Percentiles rank a stretch among this genome's conserved stretches.
Conservation (phyloP, 1,140 invertebrate genomes). For the Drosophila orena region DNA sequence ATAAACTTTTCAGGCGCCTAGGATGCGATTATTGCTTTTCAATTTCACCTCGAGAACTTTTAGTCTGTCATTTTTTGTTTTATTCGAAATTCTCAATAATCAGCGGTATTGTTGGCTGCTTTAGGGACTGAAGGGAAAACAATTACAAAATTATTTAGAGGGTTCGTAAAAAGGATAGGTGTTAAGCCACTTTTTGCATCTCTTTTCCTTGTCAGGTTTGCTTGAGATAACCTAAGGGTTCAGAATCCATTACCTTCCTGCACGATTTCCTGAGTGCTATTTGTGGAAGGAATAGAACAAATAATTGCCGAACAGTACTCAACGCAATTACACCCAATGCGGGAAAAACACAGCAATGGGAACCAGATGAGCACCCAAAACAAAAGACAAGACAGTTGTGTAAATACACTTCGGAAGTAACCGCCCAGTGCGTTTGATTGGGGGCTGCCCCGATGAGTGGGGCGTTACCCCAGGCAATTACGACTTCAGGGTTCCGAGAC, state of each 20-base stretch:
- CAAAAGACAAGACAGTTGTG: slow-evolving; percentile 43
- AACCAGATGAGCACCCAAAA: slow-evolving; percentile 20
- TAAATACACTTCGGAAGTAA: slow-evolving; percentile 57
- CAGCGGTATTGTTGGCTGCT: slow-evolving; percentile 41
- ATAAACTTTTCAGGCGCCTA: slow-evolving; percentile 33
- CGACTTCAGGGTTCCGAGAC: slow-evolving; percentile 12
- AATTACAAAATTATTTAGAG: slow-evolving; percentile 25
- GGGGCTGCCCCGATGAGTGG: slow-evolving; percentile 10
- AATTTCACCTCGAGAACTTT: slow-evolving; percentile 22
- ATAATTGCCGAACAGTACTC: slow-evolving; percentile 16
- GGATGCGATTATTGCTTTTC: slow-evolving; percentile 37
- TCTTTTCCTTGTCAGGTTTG: too few relatives aligned
- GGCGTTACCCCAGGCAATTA: slow-evolving; percentile 47
- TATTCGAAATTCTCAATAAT: slow-evolving; percentile 31
- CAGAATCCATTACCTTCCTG: slow-evolving; percentile 9
- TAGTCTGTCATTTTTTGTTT: background rate
- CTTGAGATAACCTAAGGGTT: slow-evolving; percentile 30
- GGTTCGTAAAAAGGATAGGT: slow-evolving; percentile 1
- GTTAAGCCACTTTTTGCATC: too few relatives aligned
- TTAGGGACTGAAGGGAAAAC: slow-evolving; percentile 39
- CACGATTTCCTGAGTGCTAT: slow-evolving; percentile 4
- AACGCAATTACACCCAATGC: slow-evolving; percentile 39
- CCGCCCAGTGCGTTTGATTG: slow-evolving; percentile 29
- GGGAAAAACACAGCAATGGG: slow-evolving; percentile 8
- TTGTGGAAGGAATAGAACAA: slow-evolving; percentile 31